These are phyloP conservation scores for Maccullochella peelii DNA, from an alignment of 2,113 vertebrate species.

Conservation along the genomic window DNA sequence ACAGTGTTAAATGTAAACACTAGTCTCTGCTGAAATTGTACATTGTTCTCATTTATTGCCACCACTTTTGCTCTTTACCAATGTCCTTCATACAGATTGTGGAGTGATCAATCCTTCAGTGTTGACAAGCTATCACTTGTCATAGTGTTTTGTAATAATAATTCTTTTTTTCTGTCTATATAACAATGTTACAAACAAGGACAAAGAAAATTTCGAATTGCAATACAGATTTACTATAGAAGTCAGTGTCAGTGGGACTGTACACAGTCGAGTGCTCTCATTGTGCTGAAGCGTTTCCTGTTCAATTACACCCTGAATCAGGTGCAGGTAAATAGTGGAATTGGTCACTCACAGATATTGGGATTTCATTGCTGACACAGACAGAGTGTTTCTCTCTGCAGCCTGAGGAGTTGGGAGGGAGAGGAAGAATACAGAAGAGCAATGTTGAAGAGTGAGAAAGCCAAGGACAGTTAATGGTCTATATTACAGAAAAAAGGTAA, in stretches of 20 bases:
- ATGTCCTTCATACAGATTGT: not conserved
- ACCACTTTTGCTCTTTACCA: not conserved
- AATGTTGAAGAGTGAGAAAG: not conserved
- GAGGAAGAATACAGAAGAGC: not conserved
- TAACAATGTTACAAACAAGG: not conserved
- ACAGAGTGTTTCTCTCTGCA: not conserved
- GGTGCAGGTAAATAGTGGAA: not conserved
- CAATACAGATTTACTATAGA: not conserved
- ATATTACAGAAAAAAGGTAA: not conserved
- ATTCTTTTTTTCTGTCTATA: not conserved
- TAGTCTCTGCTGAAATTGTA: not conserved
- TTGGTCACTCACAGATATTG: not conserved
- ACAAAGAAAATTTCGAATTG: not conserved
- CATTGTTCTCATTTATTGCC: not conserved
- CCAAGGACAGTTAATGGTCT: not conserved
- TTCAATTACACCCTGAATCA: not conserved
- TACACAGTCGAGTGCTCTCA: not conserved
- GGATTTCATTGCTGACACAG: not conserved
- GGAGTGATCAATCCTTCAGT: not conserved
- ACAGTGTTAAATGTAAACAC: not conserved
- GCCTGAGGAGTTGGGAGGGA: no score
- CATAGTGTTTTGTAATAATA: not conserved
- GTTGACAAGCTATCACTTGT: not conserved
- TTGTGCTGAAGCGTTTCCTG: not conserved
- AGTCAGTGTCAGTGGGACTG: not conserved